These are phyloP conservation scores for Diploscapter pachys DNA, from an alignment of 1,140 invertebrate species.

Conservation along the genomic window DNA sequence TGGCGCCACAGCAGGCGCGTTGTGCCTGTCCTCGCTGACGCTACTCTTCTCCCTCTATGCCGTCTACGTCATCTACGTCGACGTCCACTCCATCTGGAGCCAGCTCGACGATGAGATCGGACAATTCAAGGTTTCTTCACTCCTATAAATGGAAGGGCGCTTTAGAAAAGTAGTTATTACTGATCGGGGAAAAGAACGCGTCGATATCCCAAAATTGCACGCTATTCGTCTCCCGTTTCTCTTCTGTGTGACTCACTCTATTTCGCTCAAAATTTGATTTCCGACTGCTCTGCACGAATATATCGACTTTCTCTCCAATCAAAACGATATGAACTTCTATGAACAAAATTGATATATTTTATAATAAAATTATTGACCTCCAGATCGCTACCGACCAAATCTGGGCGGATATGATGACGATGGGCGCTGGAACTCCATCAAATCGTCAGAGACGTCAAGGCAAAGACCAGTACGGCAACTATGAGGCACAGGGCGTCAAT, in stretches of 20 bases:
- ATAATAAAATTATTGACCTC: background rate
- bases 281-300: background rate
- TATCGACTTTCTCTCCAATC: background rate
- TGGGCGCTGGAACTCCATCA: conserved; percentile 51
- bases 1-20: conserved; percentile 50
- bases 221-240: too few species aligned
- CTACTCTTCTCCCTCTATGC: conserved; percentile 46
- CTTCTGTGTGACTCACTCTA: too few species aligned
- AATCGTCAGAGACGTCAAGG: conserved; percentile 52
- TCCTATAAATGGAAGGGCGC: background rate
- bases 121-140: conserved; percentile 41
- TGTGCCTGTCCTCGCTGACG: conserved; percentile 48
- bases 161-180: too few species aligned
- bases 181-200: too few species aligned
- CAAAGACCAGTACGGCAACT: conserved; percentile 46
- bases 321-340: conserved; percentile 1
- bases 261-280: background rate
- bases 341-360: background rate
- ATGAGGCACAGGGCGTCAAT: conserved; percentile 36
- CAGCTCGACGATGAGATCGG: conserved; percentile 52
- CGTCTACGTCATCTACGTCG: conserved; percentile 46
- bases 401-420: conserved; percentile 50
- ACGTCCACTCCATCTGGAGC: conserved; percentile 50
- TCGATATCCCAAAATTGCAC: too few species aligned
- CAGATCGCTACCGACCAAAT: conserved; percentile 48